Conservation (phyloP, 2,113 vertebrate species). For the Stomatorhinus ivindoensis region DNA sequence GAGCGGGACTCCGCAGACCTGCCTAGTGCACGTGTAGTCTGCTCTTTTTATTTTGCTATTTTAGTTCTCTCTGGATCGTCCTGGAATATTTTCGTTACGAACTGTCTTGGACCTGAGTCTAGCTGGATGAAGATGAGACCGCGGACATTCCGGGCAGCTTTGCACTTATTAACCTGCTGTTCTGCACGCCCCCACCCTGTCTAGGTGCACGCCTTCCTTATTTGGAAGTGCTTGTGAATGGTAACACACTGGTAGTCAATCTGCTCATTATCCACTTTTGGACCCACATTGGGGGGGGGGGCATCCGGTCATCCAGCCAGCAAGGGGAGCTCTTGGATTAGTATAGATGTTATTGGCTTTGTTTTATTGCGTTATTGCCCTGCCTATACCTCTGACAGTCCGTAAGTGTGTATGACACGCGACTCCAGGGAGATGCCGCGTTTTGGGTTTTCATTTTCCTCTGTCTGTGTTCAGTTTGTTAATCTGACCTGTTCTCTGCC, state of each 20-base stretch:
- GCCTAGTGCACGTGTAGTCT: constrained; percentile 39
- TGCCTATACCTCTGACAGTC: background rate
- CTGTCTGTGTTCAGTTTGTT: background rate
- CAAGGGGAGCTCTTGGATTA: background rate
- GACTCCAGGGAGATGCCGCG: background rate
- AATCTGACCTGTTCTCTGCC: background rate
- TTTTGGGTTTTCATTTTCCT: background rate
- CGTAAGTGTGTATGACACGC: background rate
- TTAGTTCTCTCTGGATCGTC: constrained; percentile 11
- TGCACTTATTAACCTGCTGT: constrained; percentile 17
- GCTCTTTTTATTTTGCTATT: constrained; percentile 12
- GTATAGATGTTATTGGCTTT: background rate
- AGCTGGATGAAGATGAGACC: background rate
- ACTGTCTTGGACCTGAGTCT: background rate
- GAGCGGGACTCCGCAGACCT: constrained; percentile 29
- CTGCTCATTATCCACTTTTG: background rate
- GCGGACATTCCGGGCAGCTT: constrained; percentile 12
- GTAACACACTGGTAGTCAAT: background rate
- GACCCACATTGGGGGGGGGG: background rate
- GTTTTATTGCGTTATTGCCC: background rate
- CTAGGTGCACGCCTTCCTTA: background rate
- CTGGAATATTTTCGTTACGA: background rate
- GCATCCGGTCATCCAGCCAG: background rate
- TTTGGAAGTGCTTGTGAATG: background rate
- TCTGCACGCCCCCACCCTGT: background rate